A percentile compares a stretch with the other conserved stretches of the same genome.
These are phyloP conservation scores for Notothenia coriiceps DNA, from an alignment of 2,113 vertebrate species.

Conservation along the genomic window DNA sequence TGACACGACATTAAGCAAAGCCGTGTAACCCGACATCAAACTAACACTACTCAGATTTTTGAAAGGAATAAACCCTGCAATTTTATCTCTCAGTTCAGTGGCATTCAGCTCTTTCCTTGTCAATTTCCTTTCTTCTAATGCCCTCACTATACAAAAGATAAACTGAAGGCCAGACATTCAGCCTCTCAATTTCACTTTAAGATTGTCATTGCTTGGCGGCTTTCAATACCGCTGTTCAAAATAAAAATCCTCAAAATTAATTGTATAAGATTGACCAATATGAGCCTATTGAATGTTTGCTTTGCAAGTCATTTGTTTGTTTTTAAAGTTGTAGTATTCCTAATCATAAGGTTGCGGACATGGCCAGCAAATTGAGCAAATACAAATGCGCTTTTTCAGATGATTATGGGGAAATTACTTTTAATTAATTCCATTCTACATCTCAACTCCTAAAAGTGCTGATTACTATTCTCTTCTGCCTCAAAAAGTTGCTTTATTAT, in stretches of 20 bases:
- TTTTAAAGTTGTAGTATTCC: not conserved
- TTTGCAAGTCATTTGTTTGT: not conserved
- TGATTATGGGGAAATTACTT: constrained; percentile 18
- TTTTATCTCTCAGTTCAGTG: constrained; percentile 48
- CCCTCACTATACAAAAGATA: constrained; percentile 11
- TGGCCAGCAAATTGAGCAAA: not conserved
- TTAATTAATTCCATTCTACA: not conserved
- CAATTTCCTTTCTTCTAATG: constrained; percentile 29
- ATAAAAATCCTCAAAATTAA: not conserved
- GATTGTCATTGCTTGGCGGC: not conserved
- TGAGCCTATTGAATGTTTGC: constrained; percentile 3
- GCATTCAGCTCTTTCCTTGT: constrained; percentile 22
- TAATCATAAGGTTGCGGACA: not conserved
- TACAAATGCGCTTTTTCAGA: constrained; percentile 4
- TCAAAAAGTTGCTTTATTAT: constrained; percentile 1
- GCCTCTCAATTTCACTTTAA: not conserved
- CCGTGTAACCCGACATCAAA: constrained; percentile 20
- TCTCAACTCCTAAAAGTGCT: constrained; percentile 1
- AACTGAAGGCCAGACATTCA: constrained; percentile 32
- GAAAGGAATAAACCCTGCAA: constrained; percentile 49
- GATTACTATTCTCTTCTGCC: not conserved
- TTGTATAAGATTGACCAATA: not conserved
- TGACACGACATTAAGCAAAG: constrained; percentile 25
- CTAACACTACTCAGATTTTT: constrained; percentile 37
- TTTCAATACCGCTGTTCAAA: constrained; percentile 1